Evolutionary conservation across 2,797 vertebrate genomes (phyloP).

Genomic region (Halcyon badia): DNA sequence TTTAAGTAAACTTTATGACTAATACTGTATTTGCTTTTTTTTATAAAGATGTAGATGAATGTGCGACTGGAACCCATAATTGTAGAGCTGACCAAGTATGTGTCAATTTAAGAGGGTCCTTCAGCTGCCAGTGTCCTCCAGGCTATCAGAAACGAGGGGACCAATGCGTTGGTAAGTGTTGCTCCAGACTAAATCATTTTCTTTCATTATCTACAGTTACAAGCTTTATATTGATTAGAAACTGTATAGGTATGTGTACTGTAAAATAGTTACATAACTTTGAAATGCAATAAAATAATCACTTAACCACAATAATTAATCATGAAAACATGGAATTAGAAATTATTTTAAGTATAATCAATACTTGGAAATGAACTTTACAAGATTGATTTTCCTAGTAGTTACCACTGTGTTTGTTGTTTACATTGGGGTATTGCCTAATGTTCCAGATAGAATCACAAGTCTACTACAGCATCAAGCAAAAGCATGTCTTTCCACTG

Average conservation of each 20-base stretch:
- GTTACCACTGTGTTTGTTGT: neutral
- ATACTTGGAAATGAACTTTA: neutral
- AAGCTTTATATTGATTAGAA: neutral
- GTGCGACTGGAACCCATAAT: conserved; percentile 87
- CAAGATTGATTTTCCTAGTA: neutral
- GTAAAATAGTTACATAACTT: neutral
- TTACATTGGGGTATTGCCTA: neutral
- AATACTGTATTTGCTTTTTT: neutral
- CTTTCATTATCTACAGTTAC: neutral
- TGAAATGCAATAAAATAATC: neutral
- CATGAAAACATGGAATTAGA: neutral
- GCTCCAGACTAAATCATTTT: neutral
- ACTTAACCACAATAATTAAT: neutral
- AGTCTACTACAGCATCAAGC: neutral
- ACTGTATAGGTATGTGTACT: neutral
- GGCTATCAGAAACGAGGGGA: conserved; percentile 93
- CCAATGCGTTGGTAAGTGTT: conserved; percentile 90
- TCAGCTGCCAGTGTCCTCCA: conserved; percentile 88
- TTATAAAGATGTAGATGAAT: conserved; percentile 92
- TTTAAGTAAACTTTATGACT: neutral
- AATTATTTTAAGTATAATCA: neutral
- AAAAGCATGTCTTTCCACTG: neutral
- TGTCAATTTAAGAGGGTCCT: conserved; percentile 93
- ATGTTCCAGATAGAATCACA: neutral
- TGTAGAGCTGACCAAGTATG: conserved; percentile 91